Conservation (phyloP, 2,113 vertebrate genomes). For the Diphyllodes magnificus region DNA sequence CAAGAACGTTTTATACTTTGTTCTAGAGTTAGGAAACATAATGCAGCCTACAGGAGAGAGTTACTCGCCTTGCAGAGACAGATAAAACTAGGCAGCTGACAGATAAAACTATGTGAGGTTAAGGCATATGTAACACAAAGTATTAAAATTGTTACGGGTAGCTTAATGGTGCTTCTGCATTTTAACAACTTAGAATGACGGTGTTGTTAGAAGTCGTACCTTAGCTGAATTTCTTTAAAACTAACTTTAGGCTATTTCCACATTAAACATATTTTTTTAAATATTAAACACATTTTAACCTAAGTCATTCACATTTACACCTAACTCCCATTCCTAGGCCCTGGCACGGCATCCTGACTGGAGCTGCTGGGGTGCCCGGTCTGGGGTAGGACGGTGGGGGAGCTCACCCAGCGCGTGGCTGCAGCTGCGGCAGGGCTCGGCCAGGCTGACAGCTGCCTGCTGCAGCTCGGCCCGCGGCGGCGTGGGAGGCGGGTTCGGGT, state of each 20-base stretch:
- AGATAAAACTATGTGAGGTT: neutral
- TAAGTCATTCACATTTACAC: neutral
- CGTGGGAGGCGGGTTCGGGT: slow-evolving; percentile 91
- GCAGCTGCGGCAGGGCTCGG: slow-evolving; percentile 94
- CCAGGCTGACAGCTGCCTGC: slow-evolving; percentile 80
- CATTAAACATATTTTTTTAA: neutral
- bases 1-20: neutral
- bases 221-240: neutral
- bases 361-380: too few species aligned
- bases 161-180: neutral
- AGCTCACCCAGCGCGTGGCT: slow-evolving; percentile 87
- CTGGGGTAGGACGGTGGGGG: too few species aligned
- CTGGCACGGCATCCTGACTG: rapidly evolving
- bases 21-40: neutral
- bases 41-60: neutral
- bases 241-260: neutral
- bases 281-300: neutral
- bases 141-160: neutral
- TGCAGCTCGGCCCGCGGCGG: slow-evolving; percentile 90
- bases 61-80: neutral
- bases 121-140: neutral
- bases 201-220: neutral
- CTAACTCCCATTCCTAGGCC: neutral
- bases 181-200: neutral
- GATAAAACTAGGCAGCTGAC: neutral